Evolutionary conservation across 2,888 invertebrate genomes (phyloP).

Genomic region (Synergus japonicus): DNA sequence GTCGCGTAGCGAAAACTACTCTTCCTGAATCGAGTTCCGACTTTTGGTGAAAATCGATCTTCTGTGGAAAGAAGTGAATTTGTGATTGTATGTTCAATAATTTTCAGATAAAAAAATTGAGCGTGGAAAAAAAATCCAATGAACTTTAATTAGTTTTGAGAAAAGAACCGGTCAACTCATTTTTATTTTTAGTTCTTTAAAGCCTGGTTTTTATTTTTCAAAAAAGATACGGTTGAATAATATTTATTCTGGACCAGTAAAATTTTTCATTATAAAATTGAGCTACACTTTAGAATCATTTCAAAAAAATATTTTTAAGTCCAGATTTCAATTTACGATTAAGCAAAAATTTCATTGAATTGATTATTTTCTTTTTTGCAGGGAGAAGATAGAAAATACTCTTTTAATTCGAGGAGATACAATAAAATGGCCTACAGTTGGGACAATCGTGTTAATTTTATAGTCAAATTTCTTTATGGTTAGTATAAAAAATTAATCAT

Average conservation of each 20-base stretch:
- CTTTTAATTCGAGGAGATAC: background rate
- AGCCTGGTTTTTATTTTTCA: too few species aligned
- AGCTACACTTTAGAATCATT: background rate
- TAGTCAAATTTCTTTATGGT: constrained; percentile 91
- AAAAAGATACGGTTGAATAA: too few species aligned
- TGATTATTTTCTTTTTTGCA: background rate
- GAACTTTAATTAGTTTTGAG: background rate
- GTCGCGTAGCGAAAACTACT: background rate
- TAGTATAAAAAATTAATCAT: constrained; percentile 75
- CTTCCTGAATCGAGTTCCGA: background rate
- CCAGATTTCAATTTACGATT: background rate
- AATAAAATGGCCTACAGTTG: constrained; percentile 87
- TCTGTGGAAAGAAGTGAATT: background rate
- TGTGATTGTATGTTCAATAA: background rate
- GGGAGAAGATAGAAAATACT: background rate
- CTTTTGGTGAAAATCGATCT: background rate
- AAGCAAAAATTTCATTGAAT: background rate
- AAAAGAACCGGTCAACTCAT: background rate
- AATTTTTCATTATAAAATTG: too few species aligned
- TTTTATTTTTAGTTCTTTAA: too few species aligned
- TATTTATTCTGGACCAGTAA: too few species aligned
- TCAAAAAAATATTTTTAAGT: background rate
- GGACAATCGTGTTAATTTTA: constrained; percentile 90
- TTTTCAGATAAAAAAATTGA: background rate
- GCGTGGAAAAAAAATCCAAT: background rate